Evolutionary conservation across 2,113 vertebrate species (phyloP).

Genomic region (Chauna torquata): DNA sequence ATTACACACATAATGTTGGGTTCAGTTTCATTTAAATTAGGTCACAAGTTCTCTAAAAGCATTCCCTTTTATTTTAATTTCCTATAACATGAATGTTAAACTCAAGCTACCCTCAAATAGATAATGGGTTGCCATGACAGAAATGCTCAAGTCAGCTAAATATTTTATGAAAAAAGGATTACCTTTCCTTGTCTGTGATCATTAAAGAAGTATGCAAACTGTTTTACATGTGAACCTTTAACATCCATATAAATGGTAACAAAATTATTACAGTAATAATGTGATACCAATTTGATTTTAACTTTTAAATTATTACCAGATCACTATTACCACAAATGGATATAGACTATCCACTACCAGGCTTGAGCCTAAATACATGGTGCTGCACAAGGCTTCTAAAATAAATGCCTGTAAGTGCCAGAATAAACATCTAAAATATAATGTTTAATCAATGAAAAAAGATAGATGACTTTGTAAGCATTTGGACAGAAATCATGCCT

Average conservation of each 20-base stretch:
- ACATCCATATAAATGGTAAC: neutral
- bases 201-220: neutral
- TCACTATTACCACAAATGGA: neutral
- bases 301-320: neutral
- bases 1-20: neutral
- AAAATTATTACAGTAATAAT: neutral
- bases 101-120: neutral
- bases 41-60: neutral
- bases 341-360: neutral
- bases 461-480: neutral
- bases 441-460: neutral
- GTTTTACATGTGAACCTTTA: neutral
- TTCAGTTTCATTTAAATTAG: neutral
- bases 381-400: neutral
- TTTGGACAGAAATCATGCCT: neutral
- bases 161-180: conserved; percentile 42
- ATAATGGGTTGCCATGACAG: neutral
- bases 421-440: neutral
- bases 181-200: neutral
- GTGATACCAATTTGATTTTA: neutral
- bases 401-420: neutral
- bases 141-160: neutral
- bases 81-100: neutral
- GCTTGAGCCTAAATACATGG: neutral
- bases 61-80: conserved; percentile 1